phyloP scores from a whole-genome alignment of 1,140 invertebrate species.

The Choristoneura fumiferana region DNA sequence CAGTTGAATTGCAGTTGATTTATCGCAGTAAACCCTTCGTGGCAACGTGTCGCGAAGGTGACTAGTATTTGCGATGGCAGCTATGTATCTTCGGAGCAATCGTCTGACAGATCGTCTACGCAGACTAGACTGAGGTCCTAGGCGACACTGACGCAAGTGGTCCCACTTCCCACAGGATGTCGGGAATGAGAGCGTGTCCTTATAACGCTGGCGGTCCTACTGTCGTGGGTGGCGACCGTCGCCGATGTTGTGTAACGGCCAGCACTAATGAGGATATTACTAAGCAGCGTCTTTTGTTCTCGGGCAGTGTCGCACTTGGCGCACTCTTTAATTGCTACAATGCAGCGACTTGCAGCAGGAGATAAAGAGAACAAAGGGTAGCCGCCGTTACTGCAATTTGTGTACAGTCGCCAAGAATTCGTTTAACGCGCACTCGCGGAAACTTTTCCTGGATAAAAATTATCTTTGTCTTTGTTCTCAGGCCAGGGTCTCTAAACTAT shows the following conservation, averaged over 20 bases:
- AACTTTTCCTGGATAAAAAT: too few species aligned
- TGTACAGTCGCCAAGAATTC: too few species aligned
- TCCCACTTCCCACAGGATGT: slow-evolving; percentile 72
- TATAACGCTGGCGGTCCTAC: slow-evolving; percentile 52
- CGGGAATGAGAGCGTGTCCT: slow-evolving; percentile 75
- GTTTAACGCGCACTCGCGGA: too few species aligned
- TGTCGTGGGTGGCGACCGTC: slow-evolving; percentile 63
- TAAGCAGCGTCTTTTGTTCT: slow-evolving; percentile 44
- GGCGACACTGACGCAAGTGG: slow-evolving; percentile 62
- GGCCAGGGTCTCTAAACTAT: too few species aligned
- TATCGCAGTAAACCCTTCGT: slow-evolving; percentile 24
- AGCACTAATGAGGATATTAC: slow-evolving; percentile 64
- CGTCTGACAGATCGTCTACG: slow-evolving; percentile 62
- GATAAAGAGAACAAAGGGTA: background rate
- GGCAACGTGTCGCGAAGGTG: slow-evolving; percentile 29
- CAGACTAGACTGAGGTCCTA: slow-evolving; percentile 56
- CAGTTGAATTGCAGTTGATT: slow-evolving; percentile 12
- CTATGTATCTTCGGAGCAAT: slow-evolving; percentile 49
- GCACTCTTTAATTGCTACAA: slow-evolving; percentile 26
- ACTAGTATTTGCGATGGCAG: slow-evolving; percentile 34
- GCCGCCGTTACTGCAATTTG: too few species aligned
- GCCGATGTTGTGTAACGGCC: slow-evolving; percentile 48
- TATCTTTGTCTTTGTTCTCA: too few species aligned
- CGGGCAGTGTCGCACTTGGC: slow-evolving; percentile 30
- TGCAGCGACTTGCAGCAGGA: background rate